Conservation (phyloP, 35 echinoderm and acorn worm species). For the Strongylocentrotus purpuratus region DNA sequence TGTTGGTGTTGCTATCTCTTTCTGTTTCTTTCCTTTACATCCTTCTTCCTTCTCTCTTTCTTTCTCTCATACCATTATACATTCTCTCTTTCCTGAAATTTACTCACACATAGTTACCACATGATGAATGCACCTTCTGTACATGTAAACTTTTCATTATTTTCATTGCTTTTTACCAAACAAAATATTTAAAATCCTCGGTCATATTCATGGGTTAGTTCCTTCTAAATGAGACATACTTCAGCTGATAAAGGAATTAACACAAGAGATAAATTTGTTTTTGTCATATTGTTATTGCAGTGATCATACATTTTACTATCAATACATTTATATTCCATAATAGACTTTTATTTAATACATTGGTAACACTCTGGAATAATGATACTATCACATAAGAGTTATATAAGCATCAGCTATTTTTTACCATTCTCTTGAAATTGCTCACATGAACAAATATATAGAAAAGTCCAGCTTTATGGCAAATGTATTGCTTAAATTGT, state of each 20-base stretch:
- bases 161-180: no score
- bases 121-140: no score
- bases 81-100: no score
- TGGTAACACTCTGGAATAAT: background rate
- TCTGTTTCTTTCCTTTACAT: no score
- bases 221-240: background rate
- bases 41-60: no score
- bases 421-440: background rate
- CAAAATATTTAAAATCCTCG: no score
- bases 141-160: no score
- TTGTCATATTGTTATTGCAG: background rate
- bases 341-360: background rate
- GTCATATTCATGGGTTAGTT: background rate
- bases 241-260: background rate
- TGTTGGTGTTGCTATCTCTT: no score
- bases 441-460: conserved; percentile 3
- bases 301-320: background rate
- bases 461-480: conserved; percentile 37
- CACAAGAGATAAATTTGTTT: background rate
- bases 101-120: no score
- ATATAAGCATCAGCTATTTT: background rate
- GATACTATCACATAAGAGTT: conserved; percentile 3
- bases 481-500: background rate
- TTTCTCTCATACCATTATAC: no score
- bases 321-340: background rate